A percentile compares a stretch with the other conserved stretches of the same genome.
These are phyloP conservation scores for Hypena proboscidalis DNA, from an alignment of 2,888 invertebrate species.

Conservation along the genomic window DNA sequence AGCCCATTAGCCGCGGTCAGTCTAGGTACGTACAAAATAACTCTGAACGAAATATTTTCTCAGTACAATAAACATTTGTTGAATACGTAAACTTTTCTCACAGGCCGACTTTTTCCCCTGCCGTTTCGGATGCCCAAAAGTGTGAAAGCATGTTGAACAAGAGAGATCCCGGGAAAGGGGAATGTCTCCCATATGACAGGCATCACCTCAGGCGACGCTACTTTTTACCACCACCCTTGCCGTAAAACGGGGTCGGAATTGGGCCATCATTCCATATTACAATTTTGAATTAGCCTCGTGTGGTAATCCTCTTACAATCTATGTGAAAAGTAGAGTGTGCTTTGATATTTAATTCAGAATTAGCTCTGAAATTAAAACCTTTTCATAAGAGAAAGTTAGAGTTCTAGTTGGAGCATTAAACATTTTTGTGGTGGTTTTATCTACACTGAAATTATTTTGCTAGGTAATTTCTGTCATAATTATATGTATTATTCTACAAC, in stretches of 20 bases:
- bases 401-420: no score
- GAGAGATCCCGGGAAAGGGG: constrained; percentile 58
- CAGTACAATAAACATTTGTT: constrained; percentile 48
- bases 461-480: no score
- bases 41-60: constrained; percentile 32
- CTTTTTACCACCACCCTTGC: constrained; percentile 58
- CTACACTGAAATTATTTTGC: no score
- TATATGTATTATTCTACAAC: no score
- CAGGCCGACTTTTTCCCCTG: constrained; percentile 49
- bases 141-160: constrained; percentile 76
- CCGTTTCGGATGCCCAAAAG: constrained; percentile 62
- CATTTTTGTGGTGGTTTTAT: no score
- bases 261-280: constrained; percentile 53
- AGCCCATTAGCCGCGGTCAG: constrained; percentile 14
- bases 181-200: constrained; percentile 66
- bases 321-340: constrained; percentile 12
- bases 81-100: constrained; percentile 58
- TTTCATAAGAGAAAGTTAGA: background rate
- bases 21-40: constrained; percentile 15
- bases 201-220: constrained; percentile 63
- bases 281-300: constrained; percentile 38
- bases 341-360: constrained; percentile 19
- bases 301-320: constrained; percentile 30
- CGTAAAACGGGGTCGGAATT: constrained; percentile 57
- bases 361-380: background rate